Conservation (phyloP, 2,888 invertebrate genomes). For the Macaria notata region DNA sequence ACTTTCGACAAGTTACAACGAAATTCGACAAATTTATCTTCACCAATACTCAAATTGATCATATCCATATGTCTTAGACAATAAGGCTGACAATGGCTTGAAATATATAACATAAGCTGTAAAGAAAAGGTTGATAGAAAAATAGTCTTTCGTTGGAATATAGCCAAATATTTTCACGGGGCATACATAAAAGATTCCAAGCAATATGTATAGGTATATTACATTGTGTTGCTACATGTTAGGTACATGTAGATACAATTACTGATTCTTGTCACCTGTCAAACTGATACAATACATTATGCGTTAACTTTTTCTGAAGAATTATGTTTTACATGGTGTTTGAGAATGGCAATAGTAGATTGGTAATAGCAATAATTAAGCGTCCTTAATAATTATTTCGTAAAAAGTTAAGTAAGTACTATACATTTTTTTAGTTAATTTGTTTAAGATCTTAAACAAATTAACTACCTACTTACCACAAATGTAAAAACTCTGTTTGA, state of each 20-base stretch:
- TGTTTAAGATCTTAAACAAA: no score
- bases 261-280: no score
- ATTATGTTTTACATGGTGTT: no score
- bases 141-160: conserved; percentile 33
- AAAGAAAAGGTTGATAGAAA: conserved; percentile 21
- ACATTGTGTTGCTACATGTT: conserved; percentile 2
- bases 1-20: conserved; percentile 34
- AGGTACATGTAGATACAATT: background rate
- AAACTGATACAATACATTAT: no score
- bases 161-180: conserved; percentile 36
- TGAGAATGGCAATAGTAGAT: no score
- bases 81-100: conserved; percentile 5
- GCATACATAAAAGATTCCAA: conserved; percentile 34
- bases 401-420: no score
- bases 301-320: no score
- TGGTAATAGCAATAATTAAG: no score
- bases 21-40: conserved; percentile 15
- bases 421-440: no score
- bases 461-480: no score
- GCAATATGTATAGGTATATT: conserved; percentile 20
- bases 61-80: background rate
- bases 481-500: no score
- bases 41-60: background rate
- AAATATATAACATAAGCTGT: background rate
- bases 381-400: no score